phyloP scores from a whole-genome alignment of 1,140 invertebrate genomes.

The Rhopalosiphum padi region DNA sequence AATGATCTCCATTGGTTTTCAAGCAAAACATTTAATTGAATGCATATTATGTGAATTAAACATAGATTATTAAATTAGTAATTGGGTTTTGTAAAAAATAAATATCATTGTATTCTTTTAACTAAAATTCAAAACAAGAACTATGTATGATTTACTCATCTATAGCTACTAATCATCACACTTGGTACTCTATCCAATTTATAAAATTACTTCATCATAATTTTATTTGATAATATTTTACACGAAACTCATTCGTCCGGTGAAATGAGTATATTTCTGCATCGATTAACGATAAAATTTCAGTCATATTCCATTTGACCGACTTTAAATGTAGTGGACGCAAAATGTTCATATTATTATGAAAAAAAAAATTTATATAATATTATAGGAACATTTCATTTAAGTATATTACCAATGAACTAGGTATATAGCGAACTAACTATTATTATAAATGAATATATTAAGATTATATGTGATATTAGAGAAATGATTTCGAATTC shows the following conservation, averaged over 20 bases:
- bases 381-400: background rate
- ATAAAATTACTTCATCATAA: background rate
- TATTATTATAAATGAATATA: background rate
- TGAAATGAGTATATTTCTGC: background rate
- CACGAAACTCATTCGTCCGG: background rate
- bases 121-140: too few relatives aligned
- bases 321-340: background rate
- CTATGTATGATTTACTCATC: background rate
- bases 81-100: background rate
- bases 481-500: background rate
- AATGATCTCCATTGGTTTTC: too few relatives aligned
- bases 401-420: background rate
- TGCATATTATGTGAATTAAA: background rate
- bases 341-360: background rate
- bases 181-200: background rate
- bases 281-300: conserved; percentile 30
- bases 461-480: background rate
- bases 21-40: background rate
- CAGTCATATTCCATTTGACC: conserved; percentile 5
- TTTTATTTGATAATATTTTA: background rate
- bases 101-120: background rate
- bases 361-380: background rate
- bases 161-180: background rate
- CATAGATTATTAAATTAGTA: background rate
- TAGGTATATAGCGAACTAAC: background rate